phyloP scores from a whole-genome alignment of 2,888 invertebrate species.

The Melikaiella ostensackeni region DNA sequence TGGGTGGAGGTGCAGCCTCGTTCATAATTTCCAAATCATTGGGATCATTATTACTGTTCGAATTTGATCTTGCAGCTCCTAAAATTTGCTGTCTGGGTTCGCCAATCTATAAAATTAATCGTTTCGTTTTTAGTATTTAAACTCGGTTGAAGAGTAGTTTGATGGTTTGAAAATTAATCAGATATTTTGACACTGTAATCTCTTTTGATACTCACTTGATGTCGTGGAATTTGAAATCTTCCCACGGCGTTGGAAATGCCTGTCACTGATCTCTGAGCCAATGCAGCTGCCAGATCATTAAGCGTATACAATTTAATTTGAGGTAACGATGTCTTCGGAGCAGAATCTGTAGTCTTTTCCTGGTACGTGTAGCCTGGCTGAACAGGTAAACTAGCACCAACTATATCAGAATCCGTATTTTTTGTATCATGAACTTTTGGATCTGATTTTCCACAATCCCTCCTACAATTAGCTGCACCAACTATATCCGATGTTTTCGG shows the following conservation, averaged over 20 bases:
- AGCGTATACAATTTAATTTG: background rate
- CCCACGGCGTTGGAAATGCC: background rate
- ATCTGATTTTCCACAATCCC: too few species aligned
- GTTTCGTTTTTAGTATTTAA: background rate
- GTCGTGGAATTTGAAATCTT: background rate
- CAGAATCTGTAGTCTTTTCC: background rate
- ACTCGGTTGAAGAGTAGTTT: background rate
- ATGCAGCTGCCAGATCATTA: background rate
- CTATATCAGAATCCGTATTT: background rate
- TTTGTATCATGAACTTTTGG: background rate
- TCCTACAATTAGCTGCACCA: too few species aligned
- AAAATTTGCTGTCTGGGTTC: background rate
- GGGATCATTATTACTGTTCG: background rate
- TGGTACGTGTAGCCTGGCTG: background rate
- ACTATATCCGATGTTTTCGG: too few species aligned
- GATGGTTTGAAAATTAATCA: too few species aligned
- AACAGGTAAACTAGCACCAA: background rate
- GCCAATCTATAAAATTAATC: constrained; percentile 6
- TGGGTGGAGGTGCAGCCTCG: background rate
- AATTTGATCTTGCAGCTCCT: background rate
- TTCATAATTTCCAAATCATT: background rate
- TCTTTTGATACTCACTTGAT: background rate
- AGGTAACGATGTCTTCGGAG: background rate
- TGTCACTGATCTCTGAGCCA: background rate
- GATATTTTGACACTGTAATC: background rate